These are phyloP conservation scores for Campylomormyrus numenius DNA, from an alignment of 2,113 vertebrate genomes.

Conservation along the genomic window DNA sequence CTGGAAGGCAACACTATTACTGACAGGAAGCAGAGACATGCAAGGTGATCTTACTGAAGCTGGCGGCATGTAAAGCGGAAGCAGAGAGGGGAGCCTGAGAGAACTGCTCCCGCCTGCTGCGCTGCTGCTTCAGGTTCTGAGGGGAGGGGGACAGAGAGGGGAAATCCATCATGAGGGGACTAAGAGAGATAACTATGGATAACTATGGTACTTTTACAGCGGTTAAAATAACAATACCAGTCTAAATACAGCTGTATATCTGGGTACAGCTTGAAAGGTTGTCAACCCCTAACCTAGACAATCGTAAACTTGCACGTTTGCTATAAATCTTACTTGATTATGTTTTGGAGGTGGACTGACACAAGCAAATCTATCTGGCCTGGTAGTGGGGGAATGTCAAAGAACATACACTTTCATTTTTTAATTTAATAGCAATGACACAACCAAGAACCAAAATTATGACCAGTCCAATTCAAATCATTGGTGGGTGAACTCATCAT, in stretches of 20 bases:
- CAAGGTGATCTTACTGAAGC: slow-evolving; percentile 66
- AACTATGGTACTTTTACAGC: neutral
- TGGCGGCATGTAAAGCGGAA: slow-evolving; percentile 69
- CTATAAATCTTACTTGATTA: neutral
- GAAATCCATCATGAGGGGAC: neutral
- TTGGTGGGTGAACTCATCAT: neutral
- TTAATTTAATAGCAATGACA: neutral
- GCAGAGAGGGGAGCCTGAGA: slow-evolving; percentile 67
- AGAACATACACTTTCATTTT: neutral
- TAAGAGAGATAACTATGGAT: neutral
- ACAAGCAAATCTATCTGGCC: neutral
- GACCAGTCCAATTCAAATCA: neutral
- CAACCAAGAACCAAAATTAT: neutral
- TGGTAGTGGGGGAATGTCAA: neutral
- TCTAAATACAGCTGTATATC: neutral
- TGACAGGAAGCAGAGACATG: neutral
- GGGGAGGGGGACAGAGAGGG: neutral
- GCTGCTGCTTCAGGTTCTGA: slow-evolving; percentile 88
- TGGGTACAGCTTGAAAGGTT: neutral
- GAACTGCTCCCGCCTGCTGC: slow-evolving; percentile 81
- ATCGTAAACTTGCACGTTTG: neutral
- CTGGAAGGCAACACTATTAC: neutral
- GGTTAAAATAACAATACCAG: neutral
- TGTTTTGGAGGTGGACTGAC: neutral
- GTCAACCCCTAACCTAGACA: neutral